These are phyloP conservation scores for Gadus macrocephalus DNA, from an alignment of 2,113 vertebrate genomes.

Conservation along the genomic window DNA sequence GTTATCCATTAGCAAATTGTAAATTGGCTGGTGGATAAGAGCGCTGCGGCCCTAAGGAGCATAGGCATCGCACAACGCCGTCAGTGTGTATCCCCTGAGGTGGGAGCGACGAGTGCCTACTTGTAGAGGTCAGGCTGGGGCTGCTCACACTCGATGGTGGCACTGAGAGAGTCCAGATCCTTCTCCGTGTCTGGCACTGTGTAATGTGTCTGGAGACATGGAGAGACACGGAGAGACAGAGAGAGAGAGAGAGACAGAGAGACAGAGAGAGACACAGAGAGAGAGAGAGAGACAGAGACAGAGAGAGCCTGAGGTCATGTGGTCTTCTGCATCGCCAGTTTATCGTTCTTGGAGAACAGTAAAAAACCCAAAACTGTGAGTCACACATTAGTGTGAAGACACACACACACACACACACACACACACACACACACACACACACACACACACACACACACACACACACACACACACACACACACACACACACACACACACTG, in stretches of 20 bases:
- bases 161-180: conserved; percentile 80
- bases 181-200: conserved; percentile 83
- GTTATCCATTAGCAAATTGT: conserved; percentile 9
- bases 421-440: neutral
- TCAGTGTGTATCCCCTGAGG: conserved; percentile 38
- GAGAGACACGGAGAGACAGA: conserved; percentile 14
- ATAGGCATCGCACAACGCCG: conserved; percentile 3
- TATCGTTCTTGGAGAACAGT: neutral
- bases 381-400: neutral
- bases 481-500: neutral
- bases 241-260: conserved; percentile 15
- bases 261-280: neutral
- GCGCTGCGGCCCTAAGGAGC: conserved; percentile 6
- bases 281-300: neutral
- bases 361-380: neutral
- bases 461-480: neutral
- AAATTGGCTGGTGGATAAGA: conserved; percentile 3
- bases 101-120: conserved; percentile 70
- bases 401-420: neutral
- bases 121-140: conserved; percentile 98
- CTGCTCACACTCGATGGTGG: conserved; percentile 94
- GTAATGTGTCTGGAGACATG: conserved; percentile 84
- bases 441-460: neutral
- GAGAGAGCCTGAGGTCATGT: conserved; percentile 15
- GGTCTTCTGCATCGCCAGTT: neutral